These are phyloP conservation scores for Drosophila athabasca DNA, from an alignment of 1,140 invertebrate genomes.

Conservation along the genomic window DNA sequence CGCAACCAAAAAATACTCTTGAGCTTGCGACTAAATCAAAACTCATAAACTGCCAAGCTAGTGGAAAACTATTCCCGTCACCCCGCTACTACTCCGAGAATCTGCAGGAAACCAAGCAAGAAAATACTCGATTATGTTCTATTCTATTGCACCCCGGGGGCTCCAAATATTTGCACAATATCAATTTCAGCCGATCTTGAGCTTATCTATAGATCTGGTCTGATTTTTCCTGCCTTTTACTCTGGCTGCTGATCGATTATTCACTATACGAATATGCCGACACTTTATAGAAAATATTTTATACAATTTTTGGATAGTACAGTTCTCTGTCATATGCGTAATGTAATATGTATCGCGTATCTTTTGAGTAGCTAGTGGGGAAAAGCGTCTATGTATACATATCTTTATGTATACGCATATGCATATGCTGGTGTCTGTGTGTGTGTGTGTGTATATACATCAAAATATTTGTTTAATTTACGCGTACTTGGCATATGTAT, in stretches of 20 bases:
- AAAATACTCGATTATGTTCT: slow-evolving; percentile 16
- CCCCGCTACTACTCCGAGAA: slow-evolving; percentile 1
- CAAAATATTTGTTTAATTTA: slow-evolving; percentile 66
- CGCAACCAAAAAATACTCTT: slow-evolving; percentile 30
- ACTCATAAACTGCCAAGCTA: slow-evolving; percentile 28
- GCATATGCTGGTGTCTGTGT: slow-evolving; percentile 26
- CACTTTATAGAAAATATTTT: slow-evolving; percentile 61
- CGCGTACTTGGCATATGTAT: slow-evolving; percentile 60
- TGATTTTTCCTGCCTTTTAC: slow-evolving; percentile 4
- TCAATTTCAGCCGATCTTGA: slow-evolving; percentile 46
- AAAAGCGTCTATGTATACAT: slow-evolving; percentile 36
- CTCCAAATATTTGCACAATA: slow-evolving; percentile 17
- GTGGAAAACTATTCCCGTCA: slow-evolving; percentile 13
- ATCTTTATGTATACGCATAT: slow-evolving; percentile 31
- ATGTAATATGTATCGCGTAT: slow-evolving; percentile 8
- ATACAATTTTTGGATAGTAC: slow-evolving; percentile 35
- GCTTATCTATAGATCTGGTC: slow-evolving; percentile 25
- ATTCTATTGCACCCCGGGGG: slow-evolving; percentile 35
- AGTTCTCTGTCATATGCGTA: neutral
- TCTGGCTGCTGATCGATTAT: slow-evolving; percentile 39
- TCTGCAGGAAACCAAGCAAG: slow-evolving; percentile 29
- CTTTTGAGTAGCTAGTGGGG: slow-evolving; percentile 24
- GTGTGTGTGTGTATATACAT: slow-evolving; percentile 65
- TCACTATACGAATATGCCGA: slow-evolving; percentile 23
- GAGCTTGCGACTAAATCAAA: slow-evolving; percentile 16